These are phyloP conservation scores for Pelodiscus sinensis DNA, from an alignment of 2,113 vertebrate species.

Conservation along the genomic window DNA sequence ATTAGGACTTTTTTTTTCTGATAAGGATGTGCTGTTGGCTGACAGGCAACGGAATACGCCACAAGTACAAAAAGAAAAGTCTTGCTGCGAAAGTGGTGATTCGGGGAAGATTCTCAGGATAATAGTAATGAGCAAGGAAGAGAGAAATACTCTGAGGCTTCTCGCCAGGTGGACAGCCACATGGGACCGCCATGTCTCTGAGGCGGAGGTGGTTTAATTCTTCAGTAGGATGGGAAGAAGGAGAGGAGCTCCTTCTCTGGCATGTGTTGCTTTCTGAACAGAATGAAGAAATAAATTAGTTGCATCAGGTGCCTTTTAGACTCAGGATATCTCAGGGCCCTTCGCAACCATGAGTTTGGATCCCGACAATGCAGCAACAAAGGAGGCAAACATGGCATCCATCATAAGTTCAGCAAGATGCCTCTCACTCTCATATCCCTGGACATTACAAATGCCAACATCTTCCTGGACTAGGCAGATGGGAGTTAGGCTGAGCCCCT, in stretches of 20 bases:
- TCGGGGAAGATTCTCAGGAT: not conserved
- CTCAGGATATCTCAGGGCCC: constrained; percentile 28
- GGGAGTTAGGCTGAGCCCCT: constrained; percentile 12
- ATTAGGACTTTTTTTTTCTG: constrained; percentile 16
- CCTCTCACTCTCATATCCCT: not conserved
- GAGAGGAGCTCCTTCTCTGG: not conserved
- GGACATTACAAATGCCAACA: not conserved
- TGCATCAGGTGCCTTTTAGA: not conserved
- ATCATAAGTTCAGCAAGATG: not conserved
- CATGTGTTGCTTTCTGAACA: not conserved
- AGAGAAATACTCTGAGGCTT: not conserved
- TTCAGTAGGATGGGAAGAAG: not conserved
- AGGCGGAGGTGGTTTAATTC: constrained; percentile 4
- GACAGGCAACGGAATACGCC: constrained; percentile 6
- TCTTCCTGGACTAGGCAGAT: not conserved
- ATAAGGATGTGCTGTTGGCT: constrained; percentile 1
- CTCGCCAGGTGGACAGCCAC: not conserved
- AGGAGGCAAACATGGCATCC: constrained; percentile 12
- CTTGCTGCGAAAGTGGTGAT: constrained; percentile 6
- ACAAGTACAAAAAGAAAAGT: not conserved
- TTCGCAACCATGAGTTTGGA: constrained; percentile 19
- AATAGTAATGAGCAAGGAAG: constrained; percentile 20
- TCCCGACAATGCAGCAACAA: constrained; percentile 7
- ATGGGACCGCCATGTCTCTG: not conserved
- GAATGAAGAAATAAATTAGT: not conserved